phyloP scores from a whole-genome alignment of 2,888 invertebrate species.

The Pimpla rufipes region DNA sequence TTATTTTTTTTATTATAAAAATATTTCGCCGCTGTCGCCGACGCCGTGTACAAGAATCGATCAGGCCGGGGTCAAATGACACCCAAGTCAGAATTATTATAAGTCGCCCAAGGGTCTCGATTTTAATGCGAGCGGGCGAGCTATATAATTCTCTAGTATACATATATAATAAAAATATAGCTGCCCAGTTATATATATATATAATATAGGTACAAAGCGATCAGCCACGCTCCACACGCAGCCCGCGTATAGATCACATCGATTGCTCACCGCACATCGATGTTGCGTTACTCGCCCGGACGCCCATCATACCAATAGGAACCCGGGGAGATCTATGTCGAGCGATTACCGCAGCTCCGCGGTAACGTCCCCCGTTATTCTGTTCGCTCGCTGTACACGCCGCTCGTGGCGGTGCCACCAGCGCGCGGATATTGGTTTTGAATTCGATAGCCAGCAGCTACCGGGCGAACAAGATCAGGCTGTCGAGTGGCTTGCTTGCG shows the following conservation, averaged over 20 bases:
- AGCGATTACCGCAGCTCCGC: constrained; percentile 56
- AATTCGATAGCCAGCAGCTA: constrained; percentile 73
- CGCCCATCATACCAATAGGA: constrained; percentile 31
- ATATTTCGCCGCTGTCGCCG: too few relatives aligned
- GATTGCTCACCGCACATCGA: constrained; percentile 30
- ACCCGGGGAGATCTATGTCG: constrained; percentile 51
- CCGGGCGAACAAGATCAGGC: constrained; percentile 48
- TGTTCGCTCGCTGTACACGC: constrained; percentile 53
- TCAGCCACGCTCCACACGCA: constrained; percentile 42
- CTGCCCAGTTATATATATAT: constrained; percentile 15
- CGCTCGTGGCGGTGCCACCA: constrained; percentile 40
- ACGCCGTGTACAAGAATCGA: too few relatives aligned
- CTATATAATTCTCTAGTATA: too few relatives aligned
- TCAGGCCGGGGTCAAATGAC: too few relatives aligned
- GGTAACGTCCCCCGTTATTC: constrained; percentile 62
- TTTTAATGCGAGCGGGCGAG: too few relatives aligned
- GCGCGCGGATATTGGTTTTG: constrained; percentile 78
- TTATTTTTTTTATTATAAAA: too few relatives aligned
- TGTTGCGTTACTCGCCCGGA: constrained; percentile 49
- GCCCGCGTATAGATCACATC: constrained; percentile 20
- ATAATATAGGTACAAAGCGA: constrained; percentile 9
- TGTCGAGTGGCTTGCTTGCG: not conserved
- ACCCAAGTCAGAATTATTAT: too few relatives aligned
- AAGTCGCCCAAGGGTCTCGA: too few relatives aligned
- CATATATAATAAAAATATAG: too few relatives aligned